Percentiles rank a stretch among this genome's conserved stretches.
Evolutionary conservation across 2,797 vertebrate species (phyloP).

Genomic region (Botia kubotai): DNA sequence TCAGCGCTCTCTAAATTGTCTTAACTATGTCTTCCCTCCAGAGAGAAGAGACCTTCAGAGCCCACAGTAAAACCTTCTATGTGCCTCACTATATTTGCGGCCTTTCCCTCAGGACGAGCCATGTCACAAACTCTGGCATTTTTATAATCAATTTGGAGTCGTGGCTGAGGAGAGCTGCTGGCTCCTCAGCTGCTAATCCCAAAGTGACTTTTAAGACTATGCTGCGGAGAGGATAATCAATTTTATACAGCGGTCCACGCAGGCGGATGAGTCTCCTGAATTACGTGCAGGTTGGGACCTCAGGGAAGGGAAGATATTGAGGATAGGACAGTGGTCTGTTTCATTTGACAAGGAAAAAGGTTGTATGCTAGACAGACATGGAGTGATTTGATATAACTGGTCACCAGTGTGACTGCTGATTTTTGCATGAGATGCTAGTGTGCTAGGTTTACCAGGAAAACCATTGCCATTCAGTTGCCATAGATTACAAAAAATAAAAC

Average conservation of each 20-base stretch:
- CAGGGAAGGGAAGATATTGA: background rate
- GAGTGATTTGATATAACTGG: background rate
- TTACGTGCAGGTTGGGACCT: slow-evolving; percentile 36
- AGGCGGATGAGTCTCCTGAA: slow-evolving; percentile 27
- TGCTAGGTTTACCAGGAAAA: background rate
- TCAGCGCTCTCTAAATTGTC: slow-evolving; percentile 47
- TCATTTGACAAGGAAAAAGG: no score
- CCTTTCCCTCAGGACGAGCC: slow-evolving; percentile 44
- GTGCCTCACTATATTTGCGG: background rate
- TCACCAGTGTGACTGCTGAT: background rate
- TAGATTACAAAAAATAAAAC: background rate
- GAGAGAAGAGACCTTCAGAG: slow-evolving; percentile 26
- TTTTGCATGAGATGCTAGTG: background rate
- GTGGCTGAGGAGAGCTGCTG: slow-evolving; percentile 68
- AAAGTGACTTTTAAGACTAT: slow-evolving; percentile 75
- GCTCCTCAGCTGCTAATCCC: slow-evolving; percentile 75
- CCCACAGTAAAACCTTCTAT: slow-evolving; percentile 27
- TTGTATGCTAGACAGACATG: background rate
- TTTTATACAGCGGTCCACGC: slow-evolving; percentile 63
- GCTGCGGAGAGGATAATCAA: slow-evolving; percentile 62
- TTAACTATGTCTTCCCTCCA: slow-evolving; percentile 50
- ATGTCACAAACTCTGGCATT: slow-evolving; percentile 58
- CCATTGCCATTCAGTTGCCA: background rate
- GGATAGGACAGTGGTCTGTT: slow-evolving; percentile 1
- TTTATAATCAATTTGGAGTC: slow-evolving; percentile 77